Base-by-base conservation (phyloP, 2,113 vertebrate species). In the Sialia sialis region DNA sequence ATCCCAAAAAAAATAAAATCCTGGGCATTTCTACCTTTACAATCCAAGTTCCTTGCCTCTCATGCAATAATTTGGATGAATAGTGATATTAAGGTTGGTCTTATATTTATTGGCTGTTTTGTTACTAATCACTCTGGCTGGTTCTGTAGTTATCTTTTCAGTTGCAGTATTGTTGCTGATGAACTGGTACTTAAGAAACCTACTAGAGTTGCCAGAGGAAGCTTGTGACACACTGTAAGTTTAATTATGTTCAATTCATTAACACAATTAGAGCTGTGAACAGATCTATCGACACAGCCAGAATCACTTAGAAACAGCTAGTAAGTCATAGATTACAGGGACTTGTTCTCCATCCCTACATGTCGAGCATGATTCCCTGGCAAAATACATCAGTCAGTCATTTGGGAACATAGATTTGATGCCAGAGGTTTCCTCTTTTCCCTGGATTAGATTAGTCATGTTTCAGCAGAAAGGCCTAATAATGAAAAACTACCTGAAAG, bases 161-260 rank as follows among this genome's bases (percentile, higher is more conserved):
- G 29, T 41, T 72, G 41, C 32, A 62, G 63, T 22, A 30, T 7
- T 11, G 52, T 17, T 76, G 55, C 46, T 83, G 79, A 55, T 74
- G 29, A 89, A 94, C 89, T 74, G 84, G 93, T 96, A 91, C 89
- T 93, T 91, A 91, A 96, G 95, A 96, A 97, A 96, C 75, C 81
- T 94, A 79, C 94, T 55, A 93, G 94, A 85, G 96, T 97, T 98
- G 96, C 96, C 97, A 97, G 92, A 95, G 97, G 90, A 97, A 97
- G 95, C 94, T 97, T 93, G 87, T 92, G 96, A 96, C 95, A 95
- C 93, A 94, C 88, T 98, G 89, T 92, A 98, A 97, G 97, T 97
- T 97, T 98, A 97, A 98, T 97, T 97, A 98, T 97, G 97, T 97
- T 97, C 97, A 98, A 98, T 98, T 98, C 97, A 98, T 98, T 97